These are phyloP conservation scores for Cerceris rybyensis DNA, from an alignment of 2,888 invertebrate genomes.

Conservation along the genomic window DNA sequence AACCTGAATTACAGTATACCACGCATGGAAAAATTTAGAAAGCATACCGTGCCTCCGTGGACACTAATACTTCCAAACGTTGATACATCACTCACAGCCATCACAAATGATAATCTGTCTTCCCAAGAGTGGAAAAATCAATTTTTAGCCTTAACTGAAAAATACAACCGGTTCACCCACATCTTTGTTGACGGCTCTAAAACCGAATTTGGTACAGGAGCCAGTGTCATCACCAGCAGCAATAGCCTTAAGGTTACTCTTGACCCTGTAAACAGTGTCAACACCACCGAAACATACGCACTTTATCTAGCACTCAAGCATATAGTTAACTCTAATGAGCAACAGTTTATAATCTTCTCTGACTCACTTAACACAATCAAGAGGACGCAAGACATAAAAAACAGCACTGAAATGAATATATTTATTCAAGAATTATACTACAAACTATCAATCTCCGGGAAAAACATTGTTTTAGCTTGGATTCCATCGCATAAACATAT, in stretches of 20 bases:
- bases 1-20: neutral
- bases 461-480: slow-evolving; percentile 1
- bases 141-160: neutral
- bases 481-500: slow-evolving; percentile 5
- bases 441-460: neutral
- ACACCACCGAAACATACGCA: slow-evolving; percentile 6
- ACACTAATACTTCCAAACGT: neutral
- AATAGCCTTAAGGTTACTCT: neutral
- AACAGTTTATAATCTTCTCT: neutral
- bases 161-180: neutral
- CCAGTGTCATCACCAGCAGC: neutral
- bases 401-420: neutral
- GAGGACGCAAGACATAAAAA: neutral
- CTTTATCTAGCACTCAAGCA: neutral
- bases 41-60: neutral
- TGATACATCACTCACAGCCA: neutral
- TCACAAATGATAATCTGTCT: neutral
- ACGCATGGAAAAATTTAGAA: neutral
- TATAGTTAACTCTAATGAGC: neutral
- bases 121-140: neutral
- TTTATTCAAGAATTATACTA: neutral
- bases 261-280: neutral
- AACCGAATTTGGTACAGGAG: neutral
- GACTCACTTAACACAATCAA: slow-evolving; percentile 7
- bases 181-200: slow-evolving; percentile 6